Conservation (phyloP, 2,797 vertebrate genomes). For the Picus viridis region DNA sequence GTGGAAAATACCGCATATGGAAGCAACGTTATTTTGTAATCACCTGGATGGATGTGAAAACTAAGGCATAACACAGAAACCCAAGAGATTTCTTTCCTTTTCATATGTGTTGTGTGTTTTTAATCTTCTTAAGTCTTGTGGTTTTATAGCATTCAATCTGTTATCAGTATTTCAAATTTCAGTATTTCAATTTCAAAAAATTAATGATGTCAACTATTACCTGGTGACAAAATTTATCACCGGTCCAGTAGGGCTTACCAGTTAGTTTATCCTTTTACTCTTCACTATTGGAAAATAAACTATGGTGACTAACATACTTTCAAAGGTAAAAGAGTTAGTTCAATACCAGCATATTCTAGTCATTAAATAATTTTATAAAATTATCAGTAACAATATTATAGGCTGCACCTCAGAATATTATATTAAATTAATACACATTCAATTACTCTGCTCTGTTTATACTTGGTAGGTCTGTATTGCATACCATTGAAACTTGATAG, state of each 20-base stretch:
- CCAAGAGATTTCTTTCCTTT: not conserved
- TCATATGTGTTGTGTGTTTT: not conserved
- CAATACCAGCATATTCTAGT: not conserved
- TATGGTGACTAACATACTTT: not conserved
- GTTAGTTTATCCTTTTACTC: not conserved
- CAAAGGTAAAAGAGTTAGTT: not conserved
- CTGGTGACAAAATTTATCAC: not conserved
- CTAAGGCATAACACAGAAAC: not conserved
- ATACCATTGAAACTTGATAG: not conserved
- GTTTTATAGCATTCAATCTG: not conserved
- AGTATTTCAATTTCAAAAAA: not conserved
- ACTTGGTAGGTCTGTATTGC: not conserved
- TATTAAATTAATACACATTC: not conserved
- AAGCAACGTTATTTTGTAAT: not conserved
- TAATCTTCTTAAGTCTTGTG: not conserved
- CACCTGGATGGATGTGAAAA: not conserved
- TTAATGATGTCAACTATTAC: too few relatives aligned
- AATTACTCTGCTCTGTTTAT: not conserved
- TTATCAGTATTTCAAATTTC: not conserved
- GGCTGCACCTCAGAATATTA: rapidly evolving
- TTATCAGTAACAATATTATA: not conserved
- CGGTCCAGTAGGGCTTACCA: not conserved
- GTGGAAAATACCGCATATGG: not conserved
- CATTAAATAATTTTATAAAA: not conserved
- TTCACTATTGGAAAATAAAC: not conserved